phyloP scores from a whole-genome alignment of 2,113 vertebrate genomes.

The Oreocharis arfaki region DNA sequence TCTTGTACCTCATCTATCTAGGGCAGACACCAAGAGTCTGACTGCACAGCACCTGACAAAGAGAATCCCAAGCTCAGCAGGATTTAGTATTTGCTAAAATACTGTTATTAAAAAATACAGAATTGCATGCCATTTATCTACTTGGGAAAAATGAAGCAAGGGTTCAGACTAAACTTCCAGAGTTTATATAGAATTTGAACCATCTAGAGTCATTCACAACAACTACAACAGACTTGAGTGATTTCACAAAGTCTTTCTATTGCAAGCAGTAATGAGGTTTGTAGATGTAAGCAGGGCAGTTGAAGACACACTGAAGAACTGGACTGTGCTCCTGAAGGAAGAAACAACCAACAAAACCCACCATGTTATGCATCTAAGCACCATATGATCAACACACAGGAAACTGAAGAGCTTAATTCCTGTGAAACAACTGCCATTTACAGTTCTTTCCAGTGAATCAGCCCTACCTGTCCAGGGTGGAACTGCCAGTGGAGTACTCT shows the following conservation, averaged over 20 bases:
- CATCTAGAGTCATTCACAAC: background rate
- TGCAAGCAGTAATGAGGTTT: background rate
- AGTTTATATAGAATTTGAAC: background rate
- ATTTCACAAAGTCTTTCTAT: background rate
- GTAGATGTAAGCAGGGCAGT: background rate
- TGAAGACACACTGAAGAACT: background rate
- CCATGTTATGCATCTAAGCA: background rate
- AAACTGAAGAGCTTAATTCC: background rate
- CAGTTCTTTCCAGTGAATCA: background rate
- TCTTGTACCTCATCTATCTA: background rate
- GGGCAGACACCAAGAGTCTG: background rate
- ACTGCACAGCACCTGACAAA: background rate
- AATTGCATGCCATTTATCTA: background rate
- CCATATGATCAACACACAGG: background rate
- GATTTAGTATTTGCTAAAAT: background rate
- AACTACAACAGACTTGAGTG: background rate
- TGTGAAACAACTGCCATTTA: background rate
- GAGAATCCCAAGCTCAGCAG: background rate
- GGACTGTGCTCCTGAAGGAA: background rate
- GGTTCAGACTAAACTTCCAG: background rate
- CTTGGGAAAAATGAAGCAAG: background rate
- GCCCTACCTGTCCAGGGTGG: constrained; percentile 85
- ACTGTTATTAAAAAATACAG: background rate
- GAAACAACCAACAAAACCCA: background rate
- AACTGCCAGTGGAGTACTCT: constrained; percentile 82